A percentile compares a stretch with the other conserved stretches of the same genome.
These are phyloP conservation scores for Fragum fragum DNA, from an alignment of 2,888 invertebrate species.

Conservation along the genomic window DNA sequence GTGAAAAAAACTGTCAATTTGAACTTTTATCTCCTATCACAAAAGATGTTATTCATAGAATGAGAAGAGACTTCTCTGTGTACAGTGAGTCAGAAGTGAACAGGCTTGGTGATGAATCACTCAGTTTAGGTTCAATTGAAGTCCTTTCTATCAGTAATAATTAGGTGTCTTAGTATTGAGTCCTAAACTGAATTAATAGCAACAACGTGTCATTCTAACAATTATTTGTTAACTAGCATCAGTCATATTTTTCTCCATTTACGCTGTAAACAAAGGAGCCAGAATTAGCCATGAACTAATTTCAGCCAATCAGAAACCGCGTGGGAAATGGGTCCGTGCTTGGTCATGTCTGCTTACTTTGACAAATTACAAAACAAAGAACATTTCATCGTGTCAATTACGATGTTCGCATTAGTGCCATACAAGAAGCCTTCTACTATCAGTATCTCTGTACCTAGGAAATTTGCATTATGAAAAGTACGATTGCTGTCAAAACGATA, in stretches of 20 bases:
- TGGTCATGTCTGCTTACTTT: conserved; percentile 75
- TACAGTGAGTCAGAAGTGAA: conserved; percentile 49
- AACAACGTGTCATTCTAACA: background rate
- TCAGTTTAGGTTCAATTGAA: background rate
- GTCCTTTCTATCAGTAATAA: background rate
- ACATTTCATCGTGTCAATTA: conserved; percentile 37
- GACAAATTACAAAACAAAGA: conserved; percentile 70
- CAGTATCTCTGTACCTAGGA: background rate
- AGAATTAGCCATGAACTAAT: conserved; percentile 67
- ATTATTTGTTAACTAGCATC: background rate
- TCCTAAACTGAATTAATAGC: background rate
- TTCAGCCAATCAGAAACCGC: conserved; percentile 75
- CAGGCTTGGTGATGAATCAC: conserved; percentile 51
- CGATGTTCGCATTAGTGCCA: background rate
- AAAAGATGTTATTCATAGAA: conserved; percentile 27
- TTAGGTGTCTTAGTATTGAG: too few species aligned
- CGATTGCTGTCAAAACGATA: conserved; percentile 19
- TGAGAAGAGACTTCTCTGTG: conserved; percentile 19
- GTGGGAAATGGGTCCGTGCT: conserved; percentile 75
- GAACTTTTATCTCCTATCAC: background rate
- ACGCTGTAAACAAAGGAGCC: conserved; percentile 68
- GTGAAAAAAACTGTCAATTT: background rate
- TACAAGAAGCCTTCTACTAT: background rate
- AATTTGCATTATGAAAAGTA: background rate
- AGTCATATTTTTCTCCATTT: background rate